Percentiles rank a stretch among this genome's conserved stretches.
These are phyloP conservation scores for Stichopus horrens DNA, from an alignment of 53 echinoderm and acorn worm genomes.

Conservation along the genomic window DNA sequence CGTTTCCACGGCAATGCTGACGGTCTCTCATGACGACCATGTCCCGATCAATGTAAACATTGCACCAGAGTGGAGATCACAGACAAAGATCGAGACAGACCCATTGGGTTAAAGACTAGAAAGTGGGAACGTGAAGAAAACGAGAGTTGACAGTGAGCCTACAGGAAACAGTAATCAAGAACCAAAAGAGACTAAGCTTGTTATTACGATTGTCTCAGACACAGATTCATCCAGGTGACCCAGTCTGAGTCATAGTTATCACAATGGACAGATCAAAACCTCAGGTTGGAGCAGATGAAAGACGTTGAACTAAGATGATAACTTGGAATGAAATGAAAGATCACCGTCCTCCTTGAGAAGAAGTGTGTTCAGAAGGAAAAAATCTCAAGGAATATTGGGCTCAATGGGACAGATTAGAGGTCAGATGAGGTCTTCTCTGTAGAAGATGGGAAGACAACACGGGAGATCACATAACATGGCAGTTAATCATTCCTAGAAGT, in stretches of 20 bases:
- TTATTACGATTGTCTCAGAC: not conserved
- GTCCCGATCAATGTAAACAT: slow-evolving; percentile 9
- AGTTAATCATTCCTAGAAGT: slow-evolving; percentile 18
- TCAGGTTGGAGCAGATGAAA: not conserved
- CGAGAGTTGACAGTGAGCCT: no score
- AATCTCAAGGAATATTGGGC: slow-evolving; percentile 24
- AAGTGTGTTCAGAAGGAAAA: not conserved
- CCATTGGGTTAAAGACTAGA: not conserved
- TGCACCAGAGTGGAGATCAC: slow-evolving; percentile 5
- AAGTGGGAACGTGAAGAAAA: not conserved
- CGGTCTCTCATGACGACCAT: slow-evolving; percentile 49
- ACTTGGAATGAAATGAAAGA: not conserved
- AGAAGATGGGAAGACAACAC: slow-evolving; percentile 13
- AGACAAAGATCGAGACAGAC: not conserved
- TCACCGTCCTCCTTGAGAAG: not conserved
- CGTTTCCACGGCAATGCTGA: slow-evolving; percentile 44
- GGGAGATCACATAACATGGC: slow-evolving; percentile 14
- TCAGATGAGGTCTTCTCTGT: no score
- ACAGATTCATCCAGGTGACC: not conserved
- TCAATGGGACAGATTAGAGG: slow-evolving; percentile 8
- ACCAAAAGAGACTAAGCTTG: not conserved
- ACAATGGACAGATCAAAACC: not conserved
- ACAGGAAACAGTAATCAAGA: not conserved
- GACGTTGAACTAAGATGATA: not conserved
- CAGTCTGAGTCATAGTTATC: not conserved